Conservation (phyloP, 2,797 vertebrate species). For the Macropodus opercularis region DNA sequence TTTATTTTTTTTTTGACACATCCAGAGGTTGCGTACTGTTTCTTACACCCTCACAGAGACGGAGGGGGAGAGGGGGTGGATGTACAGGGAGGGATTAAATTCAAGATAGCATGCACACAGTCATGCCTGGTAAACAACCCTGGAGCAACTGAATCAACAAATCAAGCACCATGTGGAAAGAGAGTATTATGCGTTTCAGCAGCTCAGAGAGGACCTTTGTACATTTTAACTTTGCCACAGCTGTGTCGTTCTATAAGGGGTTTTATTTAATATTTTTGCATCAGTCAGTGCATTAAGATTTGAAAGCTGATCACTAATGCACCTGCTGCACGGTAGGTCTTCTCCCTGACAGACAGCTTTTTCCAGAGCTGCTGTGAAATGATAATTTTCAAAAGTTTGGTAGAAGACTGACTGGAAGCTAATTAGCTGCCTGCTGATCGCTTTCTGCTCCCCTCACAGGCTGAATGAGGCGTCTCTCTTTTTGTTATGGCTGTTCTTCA, state of each 20-base stretch:
- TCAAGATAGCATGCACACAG: conserved; percentile 43
- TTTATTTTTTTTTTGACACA: conserved; percentile 15
- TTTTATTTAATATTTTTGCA: too few species aligned
- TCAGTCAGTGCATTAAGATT: too few species aligned
- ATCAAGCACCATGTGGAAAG: conserved; percentile 9
- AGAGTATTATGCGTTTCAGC: neutral
- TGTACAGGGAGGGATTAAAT: conserved; percentile 26
- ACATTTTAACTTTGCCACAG: neutral
- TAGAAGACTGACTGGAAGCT: conserved; percentile 5
- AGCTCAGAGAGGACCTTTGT: neutral
- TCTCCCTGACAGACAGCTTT: conserved; percentile 10
- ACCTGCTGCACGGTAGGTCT: neutral
- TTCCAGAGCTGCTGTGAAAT: neutral
- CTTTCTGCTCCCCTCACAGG: neutral
- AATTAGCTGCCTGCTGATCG: neutral
- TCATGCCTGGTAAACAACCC: conserved; percentile 43
- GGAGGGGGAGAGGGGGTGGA: conserved; percentile 17
- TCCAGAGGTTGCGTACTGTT: conserved; percentile 29
- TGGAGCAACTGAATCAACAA: conserved; percentile 17
- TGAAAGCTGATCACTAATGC: too few species aligned
- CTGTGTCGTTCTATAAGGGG: neutral
- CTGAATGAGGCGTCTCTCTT: neutral
- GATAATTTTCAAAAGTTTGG: neutral
- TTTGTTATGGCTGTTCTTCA: neutral
- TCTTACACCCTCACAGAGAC: conserved; percentile 9